Conservation (phyloP, 2,888 invertebrate species). For the Apeira syringaria region DNA sequence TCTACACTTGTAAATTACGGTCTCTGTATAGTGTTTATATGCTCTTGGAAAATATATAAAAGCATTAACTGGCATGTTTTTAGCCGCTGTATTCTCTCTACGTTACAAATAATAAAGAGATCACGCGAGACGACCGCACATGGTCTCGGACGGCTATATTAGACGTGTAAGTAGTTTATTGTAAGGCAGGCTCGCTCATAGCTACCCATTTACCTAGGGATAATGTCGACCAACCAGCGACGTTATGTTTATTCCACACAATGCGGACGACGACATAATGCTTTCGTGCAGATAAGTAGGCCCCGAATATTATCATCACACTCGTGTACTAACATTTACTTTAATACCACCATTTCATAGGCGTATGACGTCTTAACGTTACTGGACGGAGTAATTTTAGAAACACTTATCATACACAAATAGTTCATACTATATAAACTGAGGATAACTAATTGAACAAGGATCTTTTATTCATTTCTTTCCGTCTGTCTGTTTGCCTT, state of each 20-base stretch:
- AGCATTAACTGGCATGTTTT: conserved; percentile 6
- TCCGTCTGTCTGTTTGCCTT: no score
- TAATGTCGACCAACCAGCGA: conserved; percentile 68
- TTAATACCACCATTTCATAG: conserved; percentile 9
- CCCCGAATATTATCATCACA: conserved; percentile 39
- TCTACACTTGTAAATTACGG: neutral
- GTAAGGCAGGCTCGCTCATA: conserved; percentile 69
- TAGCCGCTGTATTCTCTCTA: conserved; percentile 13
- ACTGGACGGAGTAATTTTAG: neutral
- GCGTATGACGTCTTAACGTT: conserved; percentile 6
- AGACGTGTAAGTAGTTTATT: conserved; percentile 75
- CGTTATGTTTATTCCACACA: conserved; percentile 70
- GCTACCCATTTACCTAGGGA: conserved; percentile 75
- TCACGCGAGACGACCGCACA: conserved; percentile 43
- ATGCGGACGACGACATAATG: conserved; percentile 54
- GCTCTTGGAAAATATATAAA: conserved; percentile 2
- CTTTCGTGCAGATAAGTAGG: conserved; percentile 48
- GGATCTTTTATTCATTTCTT: no score
- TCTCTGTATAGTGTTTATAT: conserved; percentile 4
- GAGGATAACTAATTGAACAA: no score
- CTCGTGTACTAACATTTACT: conserved; percentile 31
- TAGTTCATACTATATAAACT: no score
- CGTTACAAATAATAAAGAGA: conserved; percentile 28
- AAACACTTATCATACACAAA: no score
- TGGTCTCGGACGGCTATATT: conserved; percentile 57